A percentile compares a stretch with the other conserved stretches of the same genome.
These are phyloP conservation scores for Hyphantria cunea DNA, from an alignment of 1,140 invertebrate species.

Conservation along the genomic window DNA sequence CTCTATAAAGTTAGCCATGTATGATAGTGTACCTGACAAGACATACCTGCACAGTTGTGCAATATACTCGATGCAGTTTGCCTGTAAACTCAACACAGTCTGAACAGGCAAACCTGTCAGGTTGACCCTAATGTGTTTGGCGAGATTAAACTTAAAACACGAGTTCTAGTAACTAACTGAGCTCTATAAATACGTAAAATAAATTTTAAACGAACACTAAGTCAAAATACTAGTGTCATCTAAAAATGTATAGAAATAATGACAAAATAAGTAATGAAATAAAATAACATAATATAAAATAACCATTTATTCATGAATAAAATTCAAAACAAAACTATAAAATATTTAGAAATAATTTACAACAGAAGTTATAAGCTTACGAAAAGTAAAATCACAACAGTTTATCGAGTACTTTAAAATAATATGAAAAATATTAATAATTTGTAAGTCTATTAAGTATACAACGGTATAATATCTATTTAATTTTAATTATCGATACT, in stretches of 20 bases:
- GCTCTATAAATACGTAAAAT: too few species aligned
- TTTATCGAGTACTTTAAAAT: conserved; percentile 23
- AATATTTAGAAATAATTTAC: conserved; percentile 43
- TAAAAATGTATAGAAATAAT: too few species aligned
- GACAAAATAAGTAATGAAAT: conserved; percentile 19
- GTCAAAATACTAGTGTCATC: too few species aligned
- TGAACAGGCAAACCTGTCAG: too few species aligned
- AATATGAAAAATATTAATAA: conserved; percentile 24
- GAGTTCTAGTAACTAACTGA: too few species aligned
- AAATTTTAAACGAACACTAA: too few species aligned
- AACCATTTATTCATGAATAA: conserved; percentile 53
- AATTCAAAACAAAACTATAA: conserved; percentile 40
- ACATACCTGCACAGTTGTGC: too few species aligned
- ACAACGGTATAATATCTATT: conserved; percentile 34
- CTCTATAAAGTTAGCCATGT: too few species aligned
- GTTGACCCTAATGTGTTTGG: too few species aligned
- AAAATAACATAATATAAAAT: conserved; percentile 44
- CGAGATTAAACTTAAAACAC: not conserved
- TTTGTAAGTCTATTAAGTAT: conserved; percentile 32
- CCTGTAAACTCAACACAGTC: too few species aligned
- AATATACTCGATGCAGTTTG: too few species aligned
- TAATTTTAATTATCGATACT: conserved; percentile 24
- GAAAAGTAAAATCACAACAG: conserved; percentile 49
- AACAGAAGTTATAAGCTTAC: conserved; percentile 28
- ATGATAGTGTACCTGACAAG: too few species aligned